phyloP scores from a whole-genome alignment of 2,113 vertebrate species.

The Aspiorhynchus laticeps region DNA sequence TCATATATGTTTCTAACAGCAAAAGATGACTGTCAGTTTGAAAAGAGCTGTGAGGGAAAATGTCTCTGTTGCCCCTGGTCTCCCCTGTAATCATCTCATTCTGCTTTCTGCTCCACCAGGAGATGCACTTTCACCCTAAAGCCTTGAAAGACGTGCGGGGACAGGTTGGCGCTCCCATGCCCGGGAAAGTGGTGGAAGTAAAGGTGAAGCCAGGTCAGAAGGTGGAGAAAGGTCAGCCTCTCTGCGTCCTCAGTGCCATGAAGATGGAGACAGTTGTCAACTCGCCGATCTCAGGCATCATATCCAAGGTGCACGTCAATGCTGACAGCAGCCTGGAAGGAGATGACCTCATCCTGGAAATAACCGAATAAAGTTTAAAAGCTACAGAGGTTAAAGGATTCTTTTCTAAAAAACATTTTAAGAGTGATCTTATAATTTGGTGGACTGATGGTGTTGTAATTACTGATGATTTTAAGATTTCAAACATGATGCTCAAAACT shows the following conservation, averaged over 20 bases:
- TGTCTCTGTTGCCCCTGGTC: neutral
- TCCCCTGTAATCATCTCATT: neutral
- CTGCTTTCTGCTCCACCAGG: slow-evolving; percentile 68
- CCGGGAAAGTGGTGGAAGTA: slow-evolving; percentile 92
- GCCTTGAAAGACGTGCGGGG: slow-evolving; percentile 89
- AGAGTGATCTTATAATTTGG: neutral
- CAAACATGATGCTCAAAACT: neutral
- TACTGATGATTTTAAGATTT: neutral
- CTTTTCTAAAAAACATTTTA: slow-evolving; percentile 48
- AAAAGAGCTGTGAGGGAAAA: neutral
- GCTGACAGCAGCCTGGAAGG: slow-evolving; percentile 84
- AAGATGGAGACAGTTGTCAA: slow-evolving; percentile 97
- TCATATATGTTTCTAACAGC: neutral
- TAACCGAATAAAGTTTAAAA: slow-evolving; percentile 69
- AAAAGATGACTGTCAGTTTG: neutral
- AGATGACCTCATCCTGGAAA: slow-evolving; percentile 91
- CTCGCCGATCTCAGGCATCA: slow-evolving; percentile 81
- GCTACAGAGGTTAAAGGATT: slow-evolving; percentile 41
- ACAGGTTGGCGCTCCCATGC: slow-evolving; percentile 94
- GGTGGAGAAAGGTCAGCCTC: slow-evolving; percentile 86
- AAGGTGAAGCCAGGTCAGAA: slow-evolving; percentile 79
- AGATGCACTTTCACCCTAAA: slow-evolving; percentile 96
- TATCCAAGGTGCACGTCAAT: slow-evolving; percentile 79
- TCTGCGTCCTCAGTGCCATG: slow-evolving; percentile 93
- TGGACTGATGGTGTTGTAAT: neutral